Conservation (phyloP, 2,113 vertebrate genomes). For the Passer montanus region DNA sequence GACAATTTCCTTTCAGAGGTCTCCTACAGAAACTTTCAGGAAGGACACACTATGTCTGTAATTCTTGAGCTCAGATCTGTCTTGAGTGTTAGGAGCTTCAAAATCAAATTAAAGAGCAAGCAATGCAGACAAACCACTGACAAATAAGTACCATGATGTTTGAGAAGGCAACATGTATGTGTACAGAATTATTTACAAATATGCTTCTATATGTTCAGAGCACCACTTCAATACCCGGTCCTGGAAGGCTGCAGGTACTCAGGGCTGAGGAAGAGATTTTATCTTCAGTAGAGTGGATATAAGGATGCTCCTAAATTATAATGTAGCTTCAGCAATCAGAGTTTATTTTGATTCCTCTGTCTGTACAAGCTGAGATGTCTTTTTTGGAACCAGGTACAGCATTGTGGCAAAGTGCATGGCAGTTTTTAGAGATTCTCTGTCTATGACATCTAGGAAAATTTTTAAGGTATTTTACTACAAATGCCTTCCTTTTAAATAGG, state of each 20-base stretch:
- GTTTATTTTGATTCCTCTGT: not conserved
- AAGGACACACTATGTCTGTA: not conserved
- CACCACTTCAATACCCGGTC: not conserved
- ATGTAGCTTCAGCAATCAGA: not conserved
- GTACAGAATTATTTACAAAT: not conserved
- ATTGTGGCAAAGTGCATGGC: rapidly evolving
- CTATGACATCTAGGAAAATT: not conserved
- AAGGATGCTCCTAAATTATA: not conserved
- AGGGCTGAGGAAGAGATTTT: not conserved
- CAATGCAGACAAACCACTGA: not conserved
- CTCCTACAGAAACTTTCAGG: not conserved
- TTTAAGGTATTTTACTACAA: not conserved
- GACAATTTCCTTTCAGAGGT: not conserved
- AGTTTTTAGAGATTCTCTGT: not conserved
- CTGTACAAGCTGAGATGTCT: not conserved
- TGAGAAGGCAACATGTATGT: not conserved
- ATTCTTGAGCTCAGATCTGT: not conserved
- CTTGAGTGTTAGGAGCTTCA: not conserved
- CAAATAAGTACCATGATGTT: not conserved
- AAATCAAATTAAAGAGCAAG: not conserved
- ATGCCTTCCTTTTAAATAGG: not conserved
- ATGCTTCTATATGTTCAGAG: not conserved
- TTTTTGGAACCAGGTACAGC: not conserved
- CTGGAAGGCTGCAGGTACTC: not conserved
- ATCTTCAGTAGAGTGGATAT: not conserved